Evolutionary conservation across 37 sponge, comb jelly and placozoan species (phyloP).

Genomic region (Geodia barretti): DNA sequence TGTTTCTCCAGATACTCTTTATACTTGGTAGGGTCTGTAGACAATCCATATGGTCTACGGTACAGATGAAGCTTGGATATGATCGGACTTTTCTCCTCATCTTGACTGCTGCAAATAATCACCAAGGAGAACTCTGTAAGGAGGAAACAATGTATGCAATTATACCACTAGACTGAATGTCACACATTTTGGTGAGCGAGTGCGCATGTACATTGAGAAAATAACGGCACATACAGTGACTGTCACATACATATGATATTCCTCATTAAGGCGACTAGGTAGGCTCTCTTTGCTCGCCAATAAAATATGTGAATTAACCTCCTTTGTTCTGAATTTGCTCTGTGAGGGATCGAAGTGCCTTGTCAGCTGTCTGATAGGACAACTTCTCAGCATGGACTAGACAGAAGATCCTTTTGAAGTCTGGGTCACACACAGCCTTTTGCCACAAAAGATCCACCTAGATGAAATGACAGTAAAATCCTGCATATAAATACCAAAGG

Average conservation of each 20-base stretch:
- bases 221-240: too few relatives aligned
- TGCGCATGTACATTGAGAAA: too few relatives aligned
- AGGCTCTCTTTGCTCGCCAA: too few relatives aligned
- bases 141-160: too few relatives aligned
- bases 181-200: too few relatives aligned
- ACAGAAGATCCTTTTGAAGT: constrained; percentile 54
- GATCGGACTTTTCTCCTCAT: constrained; percentile 51
- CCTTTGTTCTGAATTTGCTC: constrained; percentile 31
- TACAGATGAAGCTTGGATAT: constrained; percentile 29
- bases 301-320: constrained; percentile 18
- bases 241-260: too few relatives aligned
- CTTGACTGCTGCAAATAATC: constrained; percentile 49
- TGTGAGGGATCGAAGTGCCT: constrained; percentile 36
- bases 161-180: too few relatives aligned
- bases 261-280: too few relatives aligned
- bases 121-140: constrained; percentile 53
- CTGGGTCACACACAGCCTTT: constrained; percentile 69
- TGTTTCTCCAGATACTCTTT: constrained; percentile 20
- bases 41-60: not conserved
- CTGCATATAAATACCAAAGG: too few relatives aligned
- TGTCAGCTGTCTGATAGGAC: constrained; percentile 63
- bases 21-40: not conserved
- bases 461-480: not conserved
- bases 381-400: constrained; percentile 73
- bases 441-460: constrained; percentile 72